These are phyloP conservation scores for Dryadula phaetusa DNA, from an alignment of 2,888 invertebrate species.

Conservation along the genomic window DNA sequence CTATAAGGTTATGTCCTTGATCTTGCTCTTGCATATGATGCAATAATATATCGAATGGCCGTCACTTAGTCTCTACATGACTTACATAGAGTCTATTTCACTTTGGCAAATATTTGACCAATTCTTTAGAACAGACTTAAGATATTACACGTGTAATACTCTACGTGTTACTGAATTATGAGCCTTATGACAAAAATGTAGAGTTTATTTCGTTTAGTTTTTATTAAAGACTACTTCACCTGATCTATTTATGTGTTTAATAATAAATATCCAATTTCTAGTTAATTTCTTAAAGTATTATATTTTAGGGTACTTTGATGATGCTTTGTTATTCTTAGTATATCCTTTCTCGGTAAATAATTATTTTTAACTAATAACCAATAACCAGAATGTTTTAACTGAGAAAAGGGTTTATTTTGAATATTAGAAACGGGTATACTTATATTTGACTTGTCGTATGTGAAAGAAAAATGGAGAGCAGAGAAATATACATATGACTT, in stretches of 20 bases:
- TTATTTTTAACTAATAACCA: no score
- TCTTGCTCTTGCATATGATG: constrained; percentile 41
- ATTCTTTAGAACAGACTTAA: constrained; percentile 1
- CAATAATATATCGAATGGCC: constrained; percentile 36
- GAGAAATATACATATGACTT: no score
- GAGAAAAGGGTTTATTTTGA: no score
- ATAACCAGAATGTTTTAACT: no score
- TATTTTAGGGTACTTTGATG: not conserved
- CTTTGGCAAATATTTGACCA: constrained; percentile 1
- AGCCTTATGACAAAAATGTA: not conserved
- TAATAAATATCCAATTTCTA: constrained; percentile 3
- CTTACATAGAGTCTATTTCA: constrained; percentile 1
- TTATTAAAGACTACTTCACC: not conserved
- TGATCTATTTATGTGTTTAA: not conserved
- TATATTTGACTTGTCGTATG: no score
- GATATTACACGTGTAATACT: constrained; percentile 18
- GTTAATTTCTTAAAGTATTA: not conserved
- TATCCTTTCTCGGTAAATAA: no score
- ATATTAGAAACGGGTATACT: no score
- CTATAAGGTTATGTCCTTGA: constrained; percentile 33
- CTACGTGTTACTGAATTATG: not conserved
- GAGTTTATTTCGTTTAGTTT: not conserved
- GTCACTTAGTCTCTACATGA: constrained; percentile 12
- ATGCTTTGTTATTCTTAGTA: not conserved
- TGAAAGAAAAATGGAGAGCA: no score